These are phyloP conservation scores for Ophion costatus DNA, from an alignment of 2,888 invertebrate genomes.

Conservation along the genomic window DNA sequence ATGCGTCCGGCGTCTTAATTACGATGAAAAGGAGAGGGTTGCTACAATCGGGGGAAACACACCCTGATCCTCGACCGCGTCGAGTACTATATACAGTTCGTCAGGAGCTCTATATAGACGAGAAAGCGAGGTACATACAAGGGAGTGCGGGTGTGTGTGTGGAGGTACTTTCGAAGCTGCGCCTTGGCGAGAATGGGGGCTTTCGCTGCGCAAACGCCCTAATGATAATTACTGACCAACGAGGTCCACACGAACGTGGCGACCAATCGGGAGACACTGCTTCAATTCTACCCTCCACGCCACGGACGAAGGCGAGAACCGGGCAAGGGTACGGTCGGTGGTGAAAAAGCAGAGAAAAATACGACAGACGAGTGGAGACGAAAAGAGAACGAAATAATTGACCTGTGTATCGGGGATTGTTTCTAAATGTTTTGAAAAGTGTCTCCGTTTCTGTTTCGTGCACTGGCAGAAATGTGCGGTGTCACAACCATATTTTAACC, in stretches of 20 bases:
- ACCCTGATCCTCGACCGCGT: slow-evolving; percentile 57
- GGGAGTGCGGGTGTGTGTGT: neutral
- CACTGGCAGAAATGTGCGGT: no score
- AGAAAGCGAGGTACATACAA: neutral
- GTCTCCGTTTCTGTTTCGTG: no score
- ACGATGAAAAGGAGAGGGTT: slow-evolving; percentile 76
- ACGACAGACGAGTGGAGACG: slow-evolving; percentile 1
- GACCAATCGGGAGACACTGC: slow-evolving; percentile 65
- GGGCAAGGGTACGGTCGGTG: slow-evolving; percentile 47
- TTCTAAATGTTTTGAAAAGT: no score
- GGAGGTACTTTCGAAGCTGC: neutral
- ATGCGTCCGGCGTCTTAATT: slow-evolving; percentile 79
- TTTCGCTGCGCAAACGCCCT: slow-evolving; percentile 72
- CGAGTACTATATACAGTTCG: neutral
- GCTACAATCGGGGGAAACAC: slow-evolving; percentile 77
- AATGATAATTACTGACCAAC: slow-evolving; percentile 81
- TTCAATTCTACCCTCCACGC: slow-evolving; percentile 33
- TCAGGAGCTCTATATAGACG: slow-evolving; percentile 8
- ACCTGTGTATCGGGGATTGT: no score
- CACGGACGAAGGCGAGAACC: slow-evolving; percentile 31
- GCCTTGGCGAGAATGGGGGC: neutral
- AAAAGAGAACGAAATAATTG: no score
- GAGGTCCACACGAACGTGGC: slow-evolving; percentile 66
- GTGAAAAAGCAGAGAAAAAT: slow-evolving; percentile 1
- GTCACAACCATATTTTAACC: no score